phyloP scores from a whole-genome alignment of 2,888 invertebrate genomes.

The Rotaria sp. region DNA sequence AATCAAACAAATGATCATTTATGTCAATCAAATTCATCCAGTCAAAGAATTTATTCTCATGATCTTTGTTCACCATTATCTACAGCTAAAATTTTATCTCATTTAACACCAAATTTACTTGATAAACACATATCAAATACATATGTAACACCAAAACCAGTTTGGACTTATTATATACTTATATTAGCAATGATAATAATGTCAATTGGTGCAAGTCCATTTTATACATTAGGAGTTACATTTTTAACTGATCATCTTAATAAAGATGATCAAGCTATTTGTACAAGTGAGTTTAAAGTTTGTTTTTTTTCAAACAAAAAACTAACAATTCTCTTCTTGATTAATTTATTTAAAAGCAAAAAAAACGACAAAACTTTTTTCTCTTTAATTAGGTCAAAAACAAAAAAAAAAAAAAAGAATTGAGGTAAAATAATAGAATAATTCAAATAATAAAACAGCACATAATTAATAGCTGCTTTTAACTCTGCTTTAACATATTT shows the following conservation, averaged over 20 bases:
- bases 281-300: conserved; percentile 29
- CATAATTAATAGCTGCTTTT: neutral
- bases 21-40: neutral
- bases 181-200: conserved; percentile 73
- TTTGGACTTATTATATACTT: conserved; percentile 60
- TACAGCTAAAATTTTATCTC: neutral
- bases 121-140: neutral
- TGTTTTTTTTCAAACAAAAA: neutral
- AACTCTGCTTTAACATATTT: neutral
- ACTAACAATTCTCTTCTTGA: neutral
- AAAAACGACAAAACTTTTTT: neutral
- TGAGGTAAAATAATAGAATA: neutral
- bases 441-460: neutral
- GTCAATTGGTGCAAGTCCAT: conserved; percentile 76
- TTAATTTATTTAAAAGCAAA: neutral
- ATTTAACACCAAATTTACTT: conserved; percentile 26
- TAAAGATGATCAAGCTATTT: conserved; percentile 32
- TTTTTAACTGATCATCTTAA: conserved; percentile 76
- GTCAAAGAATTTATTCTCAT: neutral
- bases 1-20: neutral
- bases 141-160: neutral
- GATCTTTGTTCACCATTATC: neutral
- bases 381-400: neutral
- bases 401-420: neutral
- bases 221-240: conserved; percentile 78